These are phyloP conservation scores for Mamestra configurata DNA, from an alignment of 1,140 invertebrate genomes.

Conservation along the genomic window DNA sequence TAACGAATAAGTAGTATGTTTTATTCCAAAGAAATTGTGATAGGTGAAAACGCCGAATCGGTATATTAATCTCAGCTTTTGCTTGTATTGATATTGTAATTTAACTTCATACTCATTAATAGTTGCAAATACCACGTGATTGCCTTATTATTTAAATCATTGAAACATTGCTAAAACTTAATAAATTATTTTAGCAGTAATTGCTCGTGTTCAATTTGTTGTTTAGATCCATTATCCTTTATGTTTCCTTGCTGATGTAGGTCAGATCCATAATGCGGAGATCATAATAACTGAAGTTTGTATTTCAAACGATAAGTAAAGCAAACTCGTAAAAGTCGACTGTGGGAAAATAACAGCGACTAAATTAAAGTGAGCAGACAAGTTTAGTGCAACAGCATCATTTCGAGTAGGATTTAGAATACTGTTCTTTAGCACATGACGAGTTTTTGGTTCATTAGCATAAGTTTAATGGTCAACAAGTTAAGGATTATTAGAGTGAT, in stretches of 20 bases:
- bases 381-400: neutral
- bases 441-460: neutral
- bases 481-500: neutral
- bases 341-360: neutral
- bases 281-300: neutral
- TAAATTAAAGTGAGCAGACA: neutral
- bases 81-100: conserved; percentile 81
- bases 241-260: neutral
- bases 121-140: conserved; percentile 83
- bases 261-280: neutral
- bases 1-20: conserved; percentile 67
- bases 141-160: conserved; percentile 86
- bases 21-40: conserved; percentile 83
- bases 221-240: neutral
- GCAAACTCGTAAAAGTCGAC: too few relatives aligned
- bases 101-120: conserved; percentile 76
- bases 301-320: too few relatives aligned
- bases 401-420: neutral
- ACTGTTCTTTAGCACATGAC: conserved; percentile 5
- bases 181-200: conserved; percentile 85
- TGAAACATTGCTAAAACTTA: conserved; percentile 81
- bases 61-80: conserved; percentile 79
- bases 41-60: conserved; percentile 74
- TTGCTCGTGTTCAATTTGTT: conserved; percentile 1
- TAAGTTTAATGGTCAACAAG: neutral